Conservation (phyloP, 2,888 invertebrate species). For the Cistogaster globosa region DNA sequence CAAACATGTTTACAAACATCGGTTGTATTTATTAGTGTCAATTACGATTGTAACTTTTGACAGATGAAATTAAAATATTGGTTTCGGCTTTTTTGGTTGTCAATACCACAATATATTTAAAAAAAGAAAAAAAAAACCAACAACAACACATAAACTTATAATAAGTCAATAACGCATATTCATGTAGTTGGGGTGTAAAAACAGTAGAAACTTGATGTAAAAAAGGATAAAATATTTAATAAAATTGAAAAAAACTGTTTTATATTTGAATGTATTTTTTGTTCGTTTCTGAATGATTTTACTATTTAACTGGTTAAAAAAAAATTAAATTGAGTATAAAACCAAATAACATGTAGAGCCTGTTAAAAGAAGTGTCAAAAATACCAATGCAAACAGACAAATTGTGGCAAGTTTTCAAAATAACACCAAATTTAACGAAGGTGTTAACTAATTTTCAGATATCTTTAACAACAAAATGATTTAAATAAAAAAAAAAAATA, state of each 20-base stretch:
- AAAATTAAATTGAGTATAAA: background rate
- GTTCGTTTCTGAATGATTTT: background rate
- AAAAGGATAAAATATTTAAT: background rate
- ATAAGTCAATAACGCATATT: conserved; percentile 1
- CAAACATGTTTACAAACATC: conserved; percentile 39
- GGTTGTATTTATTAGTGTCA: conserved; percentile 64
- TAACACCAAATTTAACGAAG: conserved; percentile 20
- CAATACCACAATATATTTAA: conserved; percentile 48
- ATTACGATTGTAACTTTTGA: conserved; percentile 65
- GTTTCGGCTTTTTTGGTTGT: conserved; percentile 53
- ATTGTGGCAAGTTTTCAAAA: conserved; percentile 43
- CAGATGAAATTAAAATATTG: conserved; percentile 63
- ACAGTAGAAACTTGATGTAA: background rate
- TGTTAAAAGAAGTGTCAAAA: conserved; percentile 29
- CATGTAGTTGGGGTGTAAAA: background rate
- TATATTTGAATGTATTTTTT: background rate
- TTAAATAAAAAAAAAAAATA: background rate
- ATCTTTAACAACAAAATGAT: no score
- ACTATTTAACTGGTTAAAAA: conserved; percentile 2
- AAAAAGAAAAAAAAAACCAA: conserved; percentile 1
- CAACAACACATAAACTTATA: conserved; percentile 27
- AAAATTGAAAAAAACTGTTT: no score
- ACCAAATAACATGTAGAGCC: background rate
- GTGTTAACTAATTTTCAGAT: background rate
- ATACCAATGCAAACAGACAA: conserved; percentile 39